phyloP scores from a whole-genome alignment of 92 coral and sea anemone species.

The Parazoanthus swiftii region DNA sequence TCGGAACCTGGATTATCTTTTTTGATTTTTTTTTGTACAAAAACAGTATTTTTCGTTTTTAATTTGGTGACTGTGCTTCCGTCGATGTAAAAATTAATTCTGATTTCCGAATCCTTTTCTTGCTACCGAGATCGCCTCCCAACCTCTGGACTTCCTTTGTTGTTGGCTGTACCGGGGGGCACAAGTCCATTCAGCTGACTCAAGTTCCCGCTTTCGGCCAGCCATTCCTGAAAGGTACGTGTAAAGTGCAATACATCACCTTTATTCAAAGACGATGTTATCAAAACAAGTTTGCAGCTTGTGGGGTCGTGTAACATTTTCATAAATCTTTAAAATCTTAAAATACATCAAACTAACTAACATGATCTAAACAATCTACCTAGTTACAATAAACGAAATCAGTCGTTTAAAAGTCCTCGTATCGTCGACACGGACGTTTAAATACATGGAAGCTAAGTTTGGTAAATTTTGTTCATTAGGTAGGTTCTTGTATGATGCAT shows the following conservation, averaged over 20 bases:
- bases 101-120: neutral
- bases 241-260: neutral
- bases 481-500: too few species aligned
- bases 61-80: neutral
- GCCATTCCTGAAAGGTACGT: conserved; percentile 74
- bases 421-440: too few species aligned
- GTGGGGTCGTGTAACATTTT: neutral
- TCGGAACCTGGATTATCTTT: too few species aligned
- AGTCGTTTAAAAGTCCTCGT: too few species aligned
- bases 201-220: conserved; percentile 88
- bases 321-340: neutral
- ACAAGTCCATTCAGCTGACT: conserved; percentile 92
- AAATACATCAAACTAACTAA: neutral
- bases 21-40: too few species aligned
- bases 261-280: too few species aligned
- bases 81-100: neutral
- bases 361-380: too few species aligned
- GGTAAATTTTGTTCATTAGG: too few species aligned
- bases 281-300: too few species aligned
- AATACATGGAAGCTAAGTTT: too few species aligned
- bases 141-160: conserved; percentile 52
- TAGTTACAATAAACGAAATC: too few species aligned
- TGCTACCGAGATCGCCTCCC: conserved; percentile 38
- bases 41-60: neutral
- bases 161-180: conserved; percentile 58